Evolutionary conservation across 2,113 vertebrate genomes (phyloP).

Genomic region (Ammospiza nelsoni): DNA sequence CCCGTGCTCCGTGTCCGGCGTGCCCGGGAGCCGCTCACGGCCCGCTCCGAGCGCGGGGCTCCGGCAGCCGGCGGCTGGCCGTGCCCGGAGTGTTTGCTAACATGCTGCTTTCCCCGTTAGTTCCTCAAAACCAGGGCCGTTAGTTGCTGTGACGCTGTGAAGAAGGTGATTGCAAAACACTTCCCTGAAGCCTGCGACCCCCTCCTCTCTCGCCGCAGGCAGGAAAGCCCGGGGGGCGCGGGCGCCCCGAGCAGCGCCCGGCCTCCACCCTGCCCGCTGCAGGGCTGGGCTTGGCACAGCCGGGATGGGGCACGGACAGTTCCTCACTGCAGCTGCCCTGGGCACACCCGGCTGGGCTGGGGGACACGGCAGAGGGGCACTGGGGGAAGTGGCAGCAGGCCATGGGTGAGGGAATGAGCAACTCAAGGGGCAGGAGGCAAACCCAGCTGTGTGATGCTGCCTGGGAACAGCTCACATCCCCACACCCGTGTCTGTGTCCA

Average conservation of each 20-base stretch:
- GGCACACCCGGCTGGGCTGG: too few species aligned
- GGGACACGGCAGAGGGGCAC: not conserved
- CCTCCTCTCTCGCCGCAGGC: not conserved
- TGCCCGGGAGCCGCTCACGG: not conserved
- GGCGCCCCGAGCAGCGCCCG: not conserved
- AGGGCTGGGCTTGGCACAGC: accelerated
- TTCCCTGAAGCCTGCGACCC: slow-evolving; percentile 55
- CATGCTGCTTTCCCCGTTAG: slow-evolving; percentile 47
- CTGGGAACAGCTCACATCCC: not conserved
- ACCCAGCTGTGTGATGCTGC: not conserved
- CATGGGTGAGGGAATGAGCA: not conserved
- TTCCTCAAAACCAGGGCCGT: slow-evolving; percentile 68
- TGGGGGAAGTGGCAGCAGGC: not conserved
- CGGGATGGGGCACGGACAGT: accelerated
- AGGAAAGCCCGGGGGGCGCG: not conserved
- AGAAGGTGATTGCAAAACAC: slow-evolving; percentile 72
- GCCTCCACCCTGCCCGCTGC: not conserved
- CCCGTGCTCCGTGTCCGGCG: not conserved
- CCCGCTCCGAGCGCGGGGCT: accelerated
- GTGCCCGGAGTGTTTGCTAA: not conserved
- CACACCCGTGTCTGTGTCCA: accelerated
- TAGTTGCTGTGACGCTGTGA: slow-evolving; percentile 61
- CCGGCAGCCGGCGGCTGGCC: not conserved
- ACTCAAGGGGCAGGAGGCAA: not conserved
- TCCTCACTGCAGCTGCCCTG: not conserved